Base-by-base conservation (phyloP, 2,888 invertebrate species). In the Geophilus truncorum region DNA sequence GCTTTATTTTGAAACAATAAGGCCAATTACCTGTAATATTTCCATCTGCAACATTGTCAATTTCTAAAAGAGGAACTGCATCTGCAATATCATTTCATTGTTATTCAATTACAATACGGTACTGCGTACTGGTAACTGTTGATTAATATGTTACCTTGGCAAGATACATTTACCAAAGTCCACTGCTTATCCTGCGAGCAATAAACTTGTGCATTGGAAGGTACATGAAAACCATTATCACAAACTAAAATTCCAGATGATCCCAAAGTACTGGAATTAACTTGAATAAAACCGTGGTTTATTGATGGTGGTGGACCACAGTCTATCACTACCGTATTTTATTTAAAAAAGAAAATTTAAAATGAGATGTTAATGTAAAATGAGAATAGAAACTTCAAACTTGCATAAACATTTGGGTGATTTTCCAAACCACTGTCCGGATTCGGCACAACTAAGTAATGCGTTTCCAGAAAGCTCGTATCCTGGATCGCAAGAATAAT, bases 381-480 rank as follows among this genome's bases (percentile, higher is more conserved):
- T 40, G 1, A 40, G 15, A 12, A 70, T 6, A 1, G 28, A 2
- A 70, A 70, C 1, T 25, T 1, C 18, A 1, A 1, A n/a, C 77
- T 77, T 70, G 81, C 82, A 36, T 75, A 45, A 62, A 79, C 82
- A 82, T 45, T 57, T 28, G 4, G 82, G 80, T 21, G 70, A 21
- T 23, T 21, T 45, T 21, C 82, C 82, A 30, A 28, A 12, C 82
- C 82, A 82, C n/a, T 32, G n/a, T 21, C 81, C 80, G 34, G 80
- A 28, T 25, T 40, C 79, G 3, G 25, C 25, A 36, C 82, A 82
- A 23, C 57, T 25, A 4, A 78, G 18, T 23, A 81, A 28, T 6
- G 76, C 25, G 25, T 40, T 78, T 2, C 80, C 79, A 9, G 62
- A 34, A n/a, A 75, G 28, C 5, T 70, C 28, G n/a, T 79, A 82